These are phyloP conservation scores for Phaethornis superciliosus DNA, from an alignment of 2,113 vertebrate genomes.

Conservation along the genomic window DNA sequence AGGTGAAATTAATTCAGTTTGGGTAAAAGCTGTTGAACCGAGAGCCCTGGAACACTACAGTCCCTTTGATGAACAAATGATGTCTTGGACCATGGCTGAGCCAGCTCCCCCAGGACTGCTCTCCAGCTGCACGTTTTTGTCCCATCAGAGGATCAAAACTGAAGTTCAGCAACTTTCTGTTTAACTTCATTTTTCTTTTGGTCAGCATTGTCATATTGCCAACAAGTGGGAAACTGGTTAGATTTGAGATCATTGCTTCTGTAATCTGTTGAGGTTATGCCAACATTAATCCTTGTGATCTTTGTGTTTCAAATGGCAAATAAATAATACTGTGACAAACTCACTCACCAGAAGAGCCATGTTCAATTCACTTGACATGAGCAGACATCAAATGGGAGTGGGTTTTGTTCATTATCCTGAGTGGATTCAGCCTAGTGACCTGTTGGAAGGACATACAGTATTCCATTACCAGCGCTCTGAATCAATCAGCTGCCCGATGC, in stretches of 20 bases:
- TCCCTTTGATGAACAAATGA: background rate
- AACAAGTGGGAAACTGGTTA: background rate
- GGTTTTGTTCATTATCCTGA: background rate
- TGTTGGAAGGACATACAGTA: background rate
- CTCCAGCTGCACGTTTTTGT: background rate
- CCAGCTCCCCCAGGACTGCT: background rate
- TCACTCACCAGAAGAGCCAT: accelerated
- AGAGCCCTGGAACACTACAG: background rate
- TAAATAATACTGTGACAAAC: background rate
- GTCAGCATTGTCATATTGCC: background rate
- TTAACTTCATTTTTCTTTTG: background rate
- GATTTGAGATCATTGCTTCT: background rate
- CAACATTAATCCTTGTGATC: background rate
- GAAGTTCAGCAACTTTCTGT: background rate
- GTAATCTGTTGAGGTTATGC: background rate
- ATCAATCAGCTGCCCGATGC: accelerated
- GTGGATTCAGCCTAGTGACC: background rate
- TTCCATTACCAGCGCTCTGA: background rate
- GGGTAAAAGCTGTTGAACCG: background rate
- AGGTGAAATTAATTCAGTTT: background rate
- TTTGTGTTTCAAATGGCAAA: background rate
- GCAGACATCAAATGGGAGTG: background rate
- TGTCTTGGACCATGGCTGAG: background rate
- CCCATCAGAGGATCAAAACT: background rate
- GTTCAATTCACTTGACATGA: background rate